A percentile compares a stretch with the other conserved stretches of the same genome.
Conservation (phyloP, 2,888 invertebrate species). For the Sinhomidia bicolor region DNA sequence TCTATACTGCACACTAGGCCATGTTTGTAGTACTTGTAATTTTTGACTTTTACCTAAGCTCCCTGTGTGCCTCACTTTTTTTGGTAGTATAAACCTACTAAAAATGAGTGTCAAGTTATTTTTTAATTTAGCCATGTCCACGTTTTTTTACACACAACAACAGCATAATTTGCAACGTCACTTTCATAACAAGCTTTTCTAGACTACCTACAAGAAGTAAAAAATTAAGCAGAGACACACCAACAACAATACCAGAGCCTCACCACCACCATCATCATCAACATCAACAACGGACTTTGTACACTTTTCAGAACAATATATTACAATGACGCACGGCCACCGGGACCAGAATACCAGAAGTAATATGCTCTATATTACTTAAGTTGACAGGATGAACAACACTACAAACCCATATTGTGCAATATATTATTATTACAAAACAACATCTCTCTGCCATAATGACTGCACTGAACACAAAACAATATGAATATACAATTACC, state of each 20-base stretch:
- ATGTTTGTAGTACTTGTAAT: neutral
- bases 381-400: conserved; percentile 54
- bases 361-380: conserved; percentile 59
- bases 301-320: conserved; percentile 23
- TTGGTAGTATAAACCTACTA: neutral
- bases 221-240: conserved; percentile 48
- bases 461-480: neutral
- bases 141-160: neutral
- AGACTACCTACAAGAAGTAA: neutral
- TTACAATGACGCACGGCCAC: conserved; percentile 54
- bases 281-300: conserved; percentile 7
- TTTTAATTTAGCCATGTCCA: conserved; percentile 44
- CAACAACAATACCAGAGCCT: conserved; percentile 17
- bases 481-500: neutral
- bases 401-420: conserved; percentile 28
- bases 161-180: conserved; percentile 23
- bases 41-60: neutral
- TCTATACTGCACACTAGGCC: too few species aligned
- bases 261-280: neutral
- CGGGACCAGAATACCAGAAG: conserved; percentile 36
- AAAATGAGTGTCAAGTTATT: conserved; percentile 16
- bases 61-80: neutral
- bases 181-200: neutral
- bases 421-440: conserved; percentile 6
- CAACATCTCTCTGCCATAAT: neutral